phyloP scores from a whole-genome alignment of 2,888 invertebrate species.

The Mongoloraphidia duomilia region DNA sequence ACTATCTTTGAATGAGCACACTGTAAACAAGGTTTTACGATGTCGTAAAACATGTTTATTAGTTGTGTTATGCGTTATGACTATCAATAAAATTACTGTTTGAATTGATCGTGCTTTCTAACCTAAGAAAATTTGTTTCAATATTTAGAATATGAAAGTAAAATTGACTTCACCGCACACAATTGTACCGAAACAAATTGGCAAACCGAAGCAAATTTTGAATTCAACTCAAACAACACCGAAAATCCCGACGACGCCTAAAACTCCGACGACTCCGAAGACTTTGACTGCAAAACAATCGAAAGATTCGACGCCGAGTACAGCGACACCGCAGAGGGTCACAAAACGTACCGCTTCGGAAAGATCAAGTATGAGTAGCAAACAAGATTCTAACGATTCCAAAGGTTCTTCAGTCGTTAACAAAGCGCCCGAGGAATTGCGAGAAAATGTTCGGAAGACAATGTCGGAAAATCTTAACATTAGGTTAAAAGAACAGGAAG shows the following conservation, averaged over 20 bases:
- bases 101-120: no score
- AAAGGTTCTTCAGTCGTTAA: neutral
- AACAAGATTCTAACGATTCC: neutral
- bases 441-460: conserved; percentile 72
- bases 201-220: conserved; percentile 9
- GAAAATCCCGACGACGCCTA: conserved; percentile 22
- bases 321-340: conserved; percentile 9
- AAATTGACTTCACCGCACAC: conserved; percentile 14
- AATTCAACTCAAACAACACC: conserved; percentile 16
- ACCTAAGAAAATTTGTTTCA: no score
- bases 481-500: conserved; percentile 38
- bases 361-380: neutral
- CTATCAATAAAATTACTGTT: no score
- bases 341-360: conserved; percentile 13
- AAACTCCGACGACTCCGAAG: conserved; percentile 15
- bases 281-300: neutral
- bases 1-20: no score
- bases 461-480: conserved; percentile 44
- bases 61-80: no score
- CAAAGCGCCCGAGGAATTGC: conserved; percentile 46
- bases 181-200: conserved; percentile 11
- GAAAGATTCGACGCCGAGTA: conserved; percentile 7
- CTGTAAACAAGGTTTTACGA: no score
- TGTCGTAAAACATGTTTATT: no score
- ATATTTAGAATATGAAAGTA: no score